These are phyloP conservation scores for Phalera bucephala DNA, from an alignment of 2,888 invertebrate genomes.

Conservation along the genomic window DNA sequence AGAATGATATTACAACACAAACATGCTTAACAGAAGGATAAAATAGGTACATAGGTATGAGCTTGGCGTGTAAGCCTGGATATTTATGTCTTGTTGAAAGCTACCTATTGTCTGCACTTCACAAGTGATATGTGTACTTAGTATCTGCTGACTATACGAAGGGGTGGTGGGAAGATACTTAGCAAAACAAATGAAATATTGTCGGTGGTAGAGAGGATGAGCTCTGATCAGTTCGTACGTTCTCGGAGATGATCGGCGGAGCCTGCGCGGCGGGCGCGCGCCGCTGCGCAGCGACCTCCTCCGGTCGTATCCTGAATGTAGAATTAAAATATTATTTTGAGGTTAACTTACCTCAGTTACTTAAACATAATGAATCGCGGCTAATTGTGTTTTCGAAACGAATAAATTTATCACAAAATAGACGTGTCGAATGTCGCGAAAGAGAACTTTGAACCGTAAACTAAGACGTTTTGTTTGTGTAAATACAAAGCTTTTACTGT, in stretches of 20 bases:
- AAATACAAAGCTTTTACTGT: conserved; percentile 80
- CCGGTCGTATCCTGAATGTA: conserved; percentile 73
- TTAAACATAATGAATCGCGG: conserved; percentile 54
- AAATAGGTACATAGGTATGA: no score
- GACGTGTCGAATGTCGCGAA: conserved; percentile 78
- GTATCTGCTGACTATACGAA: conserved; percentile 10
- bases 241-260: conserved; percentile 57
- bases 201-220: no score
- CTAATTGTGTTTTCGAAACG: conserved; percentile 45
- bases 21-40: no score
- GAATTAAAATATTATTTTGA: conserved; percentile 79
- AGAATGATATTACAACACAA: not conserved
- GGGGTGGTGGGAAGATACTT: conserved; percentile 6
- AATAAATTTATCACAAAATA: conserved; percentile 45
- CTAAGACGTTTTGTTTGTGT: conserved; percentile 81
- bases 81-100: conserved; percentile 20
- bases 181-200: conserved; percentile 36
- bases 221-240: conserved; percentile 41
- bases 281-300: conserved; percentile 55
- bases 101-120: conserved; percentile 23
- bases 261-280: conserved; percentile 56
- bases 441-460: conserved; percentile 72
- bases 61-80: conserved; percentile 12
- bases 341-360: conserved; percentile 66
- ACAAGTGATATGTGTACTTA: conserved; percentile 17